Percentiles rank a stretch among this genome's conserved stretches.
Evolutionary conservation across 2,888 invertebrate species (phyloP).

Genomic region (Nowickia ferox): DNA sequence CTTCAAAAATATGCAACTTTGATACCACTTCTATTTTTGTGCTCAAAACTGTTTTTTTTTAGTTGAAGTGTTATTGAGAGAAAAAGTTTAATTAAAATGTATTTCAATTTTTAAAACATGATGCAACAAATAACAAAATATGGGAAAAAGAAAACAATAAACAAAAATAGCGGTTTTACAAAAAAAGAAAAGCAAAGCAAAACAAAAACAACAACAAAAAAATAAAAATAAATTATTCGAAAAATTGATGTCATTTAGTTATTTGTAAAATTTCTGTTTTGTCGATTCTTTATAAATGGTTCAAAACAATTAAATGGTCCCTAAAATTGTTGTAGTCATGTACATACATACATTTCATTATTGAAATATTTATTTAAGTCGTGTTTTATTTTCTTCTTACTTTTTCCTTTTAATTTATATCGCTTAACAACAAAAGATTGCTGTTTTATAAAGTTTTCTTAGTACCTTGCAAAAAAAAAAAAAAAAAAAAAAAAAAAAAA

Average conservation of each 20-base stretch:
- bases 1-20: background rate
- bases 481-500: no score
- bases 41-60: background rate
- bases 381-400: conserved; percentile 18
- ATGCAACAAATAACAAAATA: conserved; percentile 32
- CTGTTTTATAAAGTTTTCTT: conserved; percentile 30
- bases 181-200: background rate
- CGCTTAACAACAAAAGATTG: conserved; percentile 2
- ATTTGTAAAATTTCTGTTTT: conserved; percentile 54
- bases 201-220: no score
- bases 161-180: background rate
- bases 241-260: conserved; percentile 55
- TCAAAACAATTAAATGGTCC: conserved; percentile 65
- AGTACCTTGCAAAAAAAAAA: no score
- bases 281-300: conserved; percentile 48
- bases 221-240: conserved; percentile 24
- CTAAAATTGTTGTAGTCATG: conserved; percentile 59
- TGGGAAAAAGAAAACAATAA: background rate
- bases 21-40: conserved; percentile 1
- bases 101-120: conserved; percentile 59
- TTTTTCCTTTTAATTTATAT: conserved; percentile 27
- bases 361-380: conserved; percentile 57
- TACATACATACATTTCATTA: conserved; percentile 47
- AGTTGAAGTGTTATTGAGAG: conserved; percentile 30
- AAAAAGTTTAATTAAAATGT: conserved; percentile 63